These are phyloP conservation scores for Serranus cabrilla DNA, from an alignment of 2,797 vertebrate genomes.

Conservation along the genomic window DNA sequence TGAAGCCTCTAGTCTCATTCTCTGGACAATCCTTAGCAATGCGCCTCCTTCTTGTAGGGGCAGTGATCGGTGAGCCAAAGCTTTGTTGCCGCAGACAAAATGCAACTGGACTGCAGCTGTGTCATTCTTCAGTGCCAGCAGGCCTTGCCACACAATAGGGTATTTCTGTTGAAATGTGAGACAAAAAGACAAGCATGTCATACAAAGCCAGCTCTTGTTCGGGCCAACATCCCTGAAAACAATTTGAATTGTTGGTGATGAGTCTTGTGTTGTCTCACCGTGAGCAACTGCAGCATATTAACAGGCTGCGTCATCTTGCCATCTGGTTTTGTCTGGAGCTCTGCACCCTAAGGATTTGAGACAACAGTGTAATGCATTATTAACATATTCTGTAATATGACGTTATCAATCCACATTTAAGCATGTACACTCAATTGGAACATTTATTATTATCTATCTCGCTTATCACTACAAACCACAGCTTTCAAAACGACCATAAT, in stretches of 20 bases:
- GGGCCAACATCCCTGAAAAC: constrained; percentile 1
- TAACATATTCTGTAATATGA: constrained; percentile 1
- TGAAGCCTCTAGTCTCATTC: constrained; percentile 96
- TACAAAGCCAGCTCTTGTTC: constrained; percentile 5
- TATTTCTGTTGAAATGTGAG: constrained; percentile 90
- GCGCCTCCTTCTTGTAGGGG: constrained; percentile 95
- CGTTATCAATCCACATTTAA: neutral
- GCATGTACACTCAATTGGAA: neutral
- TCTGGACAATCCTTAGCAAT: constrained; percentile 94
- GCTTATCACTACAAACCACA: neutral
- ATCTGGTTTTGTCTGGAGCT: constrained; percentile 87
- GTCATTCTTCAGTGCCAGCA: constrained; percentile 97
- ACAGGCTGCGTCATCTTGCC: constrained; percentile 91
- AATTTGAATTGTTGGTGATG: neutral
- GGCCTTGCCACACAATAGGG: constrained; percentile 99
- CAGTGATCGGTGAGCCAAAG: constrained; percentile 94
- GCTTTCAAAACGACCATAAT: too few relatives aligned
- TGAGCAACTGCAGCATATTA: constrained; percentile 97
- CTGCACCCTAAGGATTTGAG: constrained; percentile 84
- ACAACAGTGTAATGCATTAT: constrained; percentile 13
- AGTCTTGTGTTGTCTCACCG: constrained; percentile 85
- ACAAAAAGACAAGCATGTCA: constrained; percentile 46
- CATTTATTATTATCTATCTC: neutral
- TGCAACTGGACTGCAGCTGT: constrained; percentile 98
- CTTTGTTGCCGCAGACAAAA: constrained; percentile 97